These are phyloP conservation scores for Toxotes chatareus DNA, from an alignment of 2,113 vertebrate species.

Conservation along the genomic window DNA sequence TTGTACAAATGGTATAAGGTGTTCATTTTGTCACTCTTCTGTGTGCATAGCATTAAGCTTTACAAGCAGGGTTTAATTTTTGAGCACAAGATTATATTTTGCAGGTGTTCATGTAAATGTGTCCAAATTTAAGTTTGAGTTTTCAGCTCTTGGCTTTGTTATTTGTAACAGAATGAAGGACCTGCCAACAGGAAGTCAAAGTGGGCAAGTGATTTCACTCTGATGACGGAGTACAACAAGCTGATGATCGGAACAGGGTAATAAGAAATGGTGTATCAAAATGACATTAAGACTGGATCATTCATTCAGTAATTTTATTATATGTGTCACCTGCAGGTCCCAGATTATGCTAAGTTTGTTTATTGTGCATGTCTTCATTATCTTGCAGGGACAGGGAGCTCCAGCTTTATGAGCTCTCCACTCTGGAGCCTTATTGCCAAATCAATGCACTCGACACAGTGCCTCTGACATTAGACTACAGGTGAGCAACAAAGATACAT, in stretches of 20 bases:
- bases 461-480: constrained; percentile 83
- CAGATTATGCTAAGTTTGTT: constrained; percentile 10
- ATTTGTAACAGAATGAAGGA: constrained; percentile 68
- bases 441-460: constrained; percentile 82
- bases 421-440: constrained; percentile 86
- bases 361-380: constrained; percentile 6
- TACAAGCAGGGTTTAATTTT: no score
- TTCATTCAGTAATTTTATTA: neutral
- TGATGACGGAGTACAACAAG: constrained; percentile 82
- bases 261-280: constrained; percentile 19
- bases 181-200: constrained; percentile 72
- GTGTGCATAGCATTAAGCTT: no score
- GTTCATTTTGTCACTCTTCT: no score
- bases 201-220: constrained; percentile 81
- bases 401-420: constrained; percentile 86
- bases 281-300: neutral
- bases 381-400: constrained; percentile 84
- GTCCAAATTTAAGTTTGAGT: neutral
- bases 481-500: constrained; percentile 71
- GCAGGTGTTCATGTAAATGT: neutral
- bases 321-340: neutral
- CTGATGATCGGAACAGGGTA: constrained; percentile 83
- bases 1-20: neutral
- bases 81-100: no score
- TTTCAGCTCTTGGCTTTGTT: neutral